Base-by-base conservation (phyloP, 2,888 invertebrate species). In the Leptogaster cylindrica region DNA sequence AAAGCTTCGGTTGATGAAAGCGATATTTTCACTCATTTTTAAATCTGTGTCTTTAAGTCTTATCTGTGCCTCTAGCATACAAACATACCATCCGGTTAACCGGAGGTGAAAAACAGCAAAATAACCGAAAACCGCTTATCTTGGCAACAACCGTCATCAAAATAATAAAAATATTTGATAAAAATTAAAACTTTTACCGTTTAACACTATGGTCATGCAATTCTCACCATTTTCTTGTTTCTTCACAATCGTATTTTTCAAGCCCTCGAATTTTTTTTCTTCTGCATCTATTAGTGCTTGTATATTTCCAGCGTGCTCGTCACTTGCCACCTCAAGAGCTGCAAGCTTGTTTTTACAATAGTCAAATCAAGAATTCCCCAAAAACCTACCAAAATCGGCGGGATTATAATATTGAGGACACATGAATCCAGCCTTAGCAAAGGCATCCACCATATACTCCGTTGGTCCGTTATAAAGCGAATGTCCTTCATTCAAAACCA, bases 321-420 rank as follows among this genome's bases (percentile, higher is more conserved):
- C 83, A 66, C 84, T 86, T 51, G 88, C 85, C 31, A 89, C 84
- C 79, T 89, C 89, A 67, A 89, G 69, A 4, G 76, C 80, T 79
- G 33, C 4, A 70, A 71, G 39, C 25, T 3, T 10, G 39, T 12
- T 36, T 3, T 20, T 14, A 10, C 28, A 44, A 50, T 20, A 25
- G 20, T 14, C 39, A 51, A 16, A 18, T 33, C 8, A 27, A 3
- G 20, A 48, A 63, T 10, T 10, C 18, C 20, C 7, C 61, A n/a
- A n/a, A n/a, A n/a, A 20, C 69, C 85, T 80, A 93, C 93, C 85
- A 81, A 89, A 94, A 81, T 95, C 95, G 3, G 93, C 92, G 20
- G 93, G 93, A 82, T 95, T 95, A 78, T 96, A 93, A 78, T 92
- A 93, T 3, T 89, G 85, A 0, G 95, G 95, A 80, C 95, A 96